Percentiles rank a stretch among this genome's conserved stretches.
These are phyloP conservation scores for Quadroppia sp. DNA, from an alignment of 2,888 invertebrate genomes.

Conservation along the genomic window DNA sequence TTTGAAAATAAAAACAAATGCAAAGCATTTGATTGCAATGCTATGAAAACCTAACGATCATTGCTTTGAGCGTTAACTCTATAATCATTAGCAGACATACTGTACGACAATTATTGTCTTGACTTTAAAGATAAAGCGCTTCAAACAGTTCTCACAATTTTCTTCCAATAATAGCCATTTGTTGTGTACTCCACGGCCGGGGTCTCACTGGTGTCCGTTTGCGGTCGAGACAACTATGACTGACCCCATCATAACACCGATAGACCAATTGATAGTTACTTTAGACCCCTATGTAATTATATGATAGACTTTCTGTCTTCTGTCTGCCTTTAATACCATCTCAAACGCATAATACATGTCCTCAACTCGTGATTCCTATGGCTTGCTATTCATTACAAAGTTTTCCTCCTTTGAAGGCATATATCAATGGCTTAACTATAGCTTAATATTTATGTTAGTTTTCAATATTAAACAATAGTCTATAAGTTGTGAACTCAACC, in stretches of 20 bases:
- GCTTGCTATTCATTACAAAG: slow-evolving; percentile 3
- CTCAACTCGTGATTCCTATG: background rate
- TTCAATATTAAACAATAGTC: slow-evolving; percentile 28
- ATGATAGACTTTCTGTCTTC: slow-evolving; percentile 21
- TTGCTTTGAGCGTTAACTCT: background rate
- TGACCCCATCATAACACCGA: background rate
- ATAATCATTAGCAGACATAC: background rate
- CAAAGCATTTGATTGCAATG: slow-evolving; percentile 19
- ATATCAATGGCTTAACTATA: slow-evolving; percentile 5
- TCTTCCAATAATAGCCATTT: background rate
- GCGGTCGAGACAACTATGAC: background rate
- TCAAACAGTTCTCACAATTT: slow-evolving; percentile 6
- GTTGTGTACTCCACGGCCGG: slow-evolving; percentile 3
- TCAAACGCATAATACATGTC: background rate
- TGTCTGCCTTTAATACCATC: background rate
- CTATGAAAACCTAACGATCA: slow-evolving; percentile 4
- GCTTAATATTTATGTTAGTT: slow-evolving; percentile 4
- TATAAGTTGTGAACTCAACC: background rate
- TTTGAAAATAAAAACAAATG: background rate
- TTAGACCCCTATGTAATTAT: slow-evolving; percentile 29
- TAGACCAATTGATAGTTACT: background rate
- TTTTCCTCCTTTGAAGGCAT: background rate
- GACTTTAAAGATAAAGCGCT: background rate
- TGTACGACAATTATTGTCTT: background rate
- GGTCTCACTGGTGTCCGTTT: background rate